A percentile compares a stretch with the other conserved stretches of the same genome.
Evolutionary conservation across 2,797 vertebrate species (phyloP).

Genomic region (Meda fulgida): DNA sequence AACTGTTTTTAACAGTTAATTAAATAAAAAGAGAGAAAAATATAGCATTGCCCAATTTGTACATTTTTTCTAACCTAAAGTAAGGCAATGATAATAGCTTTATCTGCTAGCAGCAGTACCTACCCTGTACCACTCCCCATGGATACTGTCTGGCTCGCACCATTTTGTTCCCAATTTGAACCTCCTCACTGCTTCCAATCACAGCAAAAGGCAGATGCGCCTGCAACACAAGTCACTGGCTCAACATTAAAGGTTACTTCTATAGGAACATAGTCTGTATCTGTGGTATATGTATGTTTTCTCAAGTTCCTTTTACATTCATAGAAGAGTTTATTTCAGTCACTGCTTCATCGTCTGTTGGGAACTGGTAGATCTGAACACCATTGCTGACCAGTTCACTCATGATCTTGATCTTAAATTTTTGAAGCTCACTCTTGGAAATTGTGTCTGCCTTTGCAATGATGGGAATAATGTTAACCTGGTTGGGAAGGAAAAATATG

Average conservation of each 20-base stretch:
- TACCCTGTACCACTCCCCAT: constrained; percentile 98
- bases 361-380: constrained; percentile 98
- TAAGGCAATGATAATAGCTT: neutral
- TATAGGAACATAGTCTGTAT: neutral
- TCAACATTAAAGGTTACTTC: neutral
- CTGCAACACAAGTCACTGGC: constrained; percentile 66
- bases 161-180: constrained; percentile 95
- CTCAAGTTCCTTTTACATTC: constrained; percentile 86
- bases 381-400: constrained; percentile 97
- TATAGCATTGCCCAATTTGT: neutral
- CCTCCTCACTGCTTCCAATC: constrained; percentile 92
- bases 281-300: neutral
- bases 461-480: constrained; percentile 98
- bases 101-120: constrained; percentile 60
- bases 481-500: neutral
- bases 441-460: constrained; percentile 97
- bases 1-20: neutral
- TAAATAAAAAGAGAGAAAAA: neutral
- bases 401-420: constrained; percentile 98
- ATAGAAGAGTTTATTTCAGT: constrained; percentile 96
- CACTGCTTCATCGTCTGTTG: constrained; percentile 92
- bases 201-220: constrained; percentile 96
- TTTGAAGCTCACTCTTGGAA: constrained; percentile 93
- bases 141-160: constrained; percentile 95
- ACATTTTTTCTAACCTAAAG: neutral